Evolutionary conservation across 2,113 vertebrate genomes (phyloP).

Genomic region (Pangasianodon hypophthalmus): DNA sequence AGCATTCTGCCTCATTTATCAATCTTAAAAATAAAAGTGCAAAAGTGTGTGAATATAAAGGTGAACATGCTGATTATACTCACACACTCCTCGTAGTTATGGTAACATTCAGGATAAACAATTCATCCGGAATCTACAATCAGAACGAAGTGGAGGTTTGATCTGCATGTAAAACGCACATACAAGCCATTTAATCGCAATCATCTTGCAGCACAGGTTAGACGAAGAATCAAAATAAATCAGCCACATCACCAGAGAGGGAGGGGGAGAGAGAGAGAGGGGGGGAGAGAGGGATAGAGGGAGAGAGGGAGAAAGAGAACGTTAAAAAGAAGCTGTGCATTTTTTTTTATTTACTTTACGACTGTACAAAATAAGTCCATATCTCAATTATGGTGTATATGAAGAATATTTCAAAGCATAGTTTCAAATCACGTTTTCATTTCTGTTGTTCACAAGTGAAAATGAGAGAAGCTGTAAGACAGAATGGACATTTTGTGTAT

Average conservation of each 20-base stretch:
- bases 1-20: not conserved
- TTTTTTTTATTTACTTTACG: slow-evolving; percentile 13
- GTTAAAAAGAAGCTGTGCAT: slow-evolving; percentile 27
- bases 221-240: not conserved
- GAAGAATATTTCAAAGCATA: slow-evolving; percentile 28
- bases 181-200: not conserved
- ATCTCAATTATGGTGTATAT: slow-evolving; percentile 26
- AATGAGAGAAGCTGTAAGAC: not conserved
- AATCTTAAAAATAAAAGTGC: not conserved
- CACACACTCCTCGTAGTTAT: not conserved
- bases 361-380: slow-evolving; percentile 51
- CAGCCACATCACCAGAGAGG: not conserved
- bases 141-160: not conserved
- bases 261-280: not conserved
- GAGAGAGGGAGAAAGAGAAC: slow-evolving; percentile 1
- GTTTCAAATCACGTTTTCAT: slow-evolving; percentile 24
- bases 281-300: not conserved
- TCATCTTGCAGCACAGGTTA: not conserved
- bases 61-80: not conserved
- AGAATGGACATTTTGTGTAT: not conserved
- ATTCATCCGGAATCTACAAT: not conserved
- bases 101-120: not conserved
- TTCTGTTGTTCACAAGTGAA: not conserved
- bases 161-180: not conserved
- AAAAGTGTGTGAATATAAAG: not conserved